Evolutionary conservation across 2,888 invertebrate genomes (phyloP), one percentile per base, ranked within the genome.

Genomic region (Epirrhoe tristata): DNA sequence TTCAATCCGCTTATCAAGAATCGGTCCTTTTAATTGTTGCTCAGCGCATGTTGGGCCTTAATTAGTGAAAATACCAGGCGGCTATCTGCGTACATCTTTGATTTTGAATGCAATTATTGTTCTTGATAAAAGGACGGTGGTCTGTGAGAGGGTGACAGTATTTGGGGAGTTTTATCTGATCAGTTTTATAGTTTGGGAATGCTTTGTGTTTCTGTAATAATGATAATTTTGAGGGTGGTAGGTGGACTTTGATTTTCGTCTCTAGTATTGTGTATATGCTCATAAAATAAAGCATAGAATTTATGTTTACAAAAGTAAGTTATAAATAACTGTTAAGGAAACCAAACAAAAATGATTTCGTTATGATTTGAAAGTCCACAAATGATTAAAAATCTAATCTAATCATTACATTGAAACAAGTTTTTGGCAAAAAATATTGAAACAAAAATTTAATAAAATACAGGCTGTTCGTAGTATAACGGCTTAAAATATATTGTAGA

Each of bases 31-130:
- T 93, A 91, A 93, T 92, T 93, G 91, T 91, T 84, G 81, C 84
- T 77, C 74, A 77, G 89, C 79, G 90, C 91, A 90, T 91, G 93
- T 93, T 80, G 81, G 82, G 79, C 82, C 83, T 93, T 93, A 93
- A 93, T 93, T 93, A 93, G 91, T 88, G 91, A 90, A 91, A 90
- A 91, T 91, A 87, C 87, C 81, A 86, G 75, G 78, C 77, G 80
- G 78, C 80, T 92, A 91, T 93, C 91, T 78, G 80, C 79, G 79
- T 77, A 81, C 84, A 91, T 93, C 93, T 91, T 89, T 89, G 93
- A 91, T 91, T 91, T 91, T 91, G 87, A 91, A 92, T 91, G 90
- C 91, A 91, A 89, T 92, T 92, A 90, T 92, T 91, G 90, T 90
- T 85, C 87, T 82, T 81, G 89, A 91, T 91, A 90, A 89, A 88